A percentile compares a stretch with the other conserved stretches of the same genome.
phyloP scores from a whole-genome alignment of 2,797 vertebrate species.

The Perodicticus potto region DNA sequence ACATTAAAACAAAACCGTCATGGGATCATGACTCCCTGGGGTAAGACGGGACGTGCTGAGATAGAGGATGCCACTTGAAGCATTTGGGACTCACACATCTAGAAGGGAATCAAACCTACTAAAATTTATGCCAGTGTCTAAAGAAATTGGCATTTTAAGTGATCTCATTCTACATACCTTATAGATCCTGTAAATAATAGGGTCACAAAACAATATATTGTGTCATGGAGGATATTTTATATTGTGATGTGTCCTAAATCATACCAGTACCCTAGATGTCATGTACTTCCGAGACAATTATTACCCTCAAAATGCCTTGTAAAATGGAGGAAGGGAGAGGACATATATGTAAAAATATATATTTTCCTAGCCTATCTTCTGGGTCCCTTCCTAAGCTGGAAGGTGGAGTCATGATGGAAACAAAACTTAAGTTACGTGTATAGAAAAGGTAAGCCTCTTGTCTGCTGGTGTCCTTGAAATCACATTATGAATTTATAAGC shows the following conservation, averaged over 20 bases:
- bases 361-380: background rate
- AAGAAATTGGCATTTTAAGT: background rate
- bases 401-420: background rate
- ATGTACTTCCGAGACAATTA: background rate
- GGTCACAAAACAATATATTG: background rate
- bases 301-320: background rate
- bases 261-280: background rate
- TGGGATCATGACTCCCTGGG: background rate
- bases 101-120: background rate
- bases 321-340: background rate
- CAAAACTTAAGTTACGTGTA: background rate
- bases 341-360: background rate
- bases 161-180: background rate
- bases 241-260: constrained; percentile 2
- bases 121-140: background rate
- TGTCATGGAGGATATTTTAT: constrained; percentile 6
- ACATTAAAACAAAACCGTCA: background rate
- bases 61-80: background rate
- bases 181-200: background rate
- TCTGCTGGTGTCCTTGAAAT: background rate
- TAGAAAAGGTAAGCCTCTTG: background rate
- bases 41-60: background rate
- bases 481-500: background rate
- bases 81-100: background rate
- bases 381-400: background rate